These are phyloP conservation scores for Phytoseiulus persimilis DNA, from an alignment of 2,888 invertebrate species.

Conservation along the genomic window DNA sequence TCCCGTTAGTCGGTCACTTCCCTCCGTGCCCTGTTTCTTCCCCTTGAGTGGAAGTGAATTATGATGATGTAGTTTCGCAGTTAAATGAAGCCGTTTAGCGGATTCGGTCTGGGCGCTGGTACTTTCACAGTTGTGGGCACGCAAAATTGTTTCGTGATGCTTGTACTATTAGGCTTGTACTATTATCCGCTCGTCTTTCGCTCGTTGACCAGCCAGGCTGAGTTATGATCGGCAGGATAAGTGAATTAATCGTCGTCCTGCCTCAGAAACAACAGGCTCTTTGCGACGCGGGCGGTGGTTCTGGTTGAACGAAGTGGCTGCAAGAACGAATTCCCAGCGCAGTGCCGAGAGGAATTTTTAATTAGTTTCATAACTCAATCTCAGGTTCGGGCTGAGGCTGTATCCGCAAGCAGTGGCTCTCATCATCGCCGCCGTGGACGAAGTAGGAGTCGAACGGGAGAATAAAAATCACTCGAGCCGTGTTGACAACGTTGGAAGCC, in stretches of 20 bases:
- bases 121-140: neutral
- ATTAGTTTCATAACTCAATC: neutral
- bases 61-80: neutral
- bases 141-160: neutral
- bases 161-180: neutral
- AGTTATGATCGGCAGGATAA: neutral
- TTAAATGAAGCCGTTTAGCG: neutral
- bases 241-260: neutral
- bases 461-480: too few species aligned
- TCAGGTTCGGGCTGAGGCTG: too few species aligned
- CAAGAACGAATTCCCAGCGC: neutral
- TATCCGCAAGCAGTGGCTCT: too few species aligned
- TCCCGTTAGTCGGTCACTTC: neutral
- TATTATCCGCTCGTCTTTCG: neutral
- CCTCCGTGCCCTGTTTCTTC: neutral
- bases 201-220: neutral
- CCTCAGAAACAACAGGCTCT: neutral
- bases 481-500: too few species aligned
- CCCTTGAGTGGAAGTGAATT: neutral
- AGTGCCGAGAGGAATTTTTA: neutral
- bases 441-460: too few species aligned
- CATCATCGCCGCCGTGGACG: too few species aligned
- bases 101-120: neutral
- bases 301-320: neutral
- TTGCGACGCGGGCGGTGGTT: too few species aligned